Base-by-base conservation (phyloP, 2,113 vertebrate genomes). In the Chrysochloris asiatica region DNA sequence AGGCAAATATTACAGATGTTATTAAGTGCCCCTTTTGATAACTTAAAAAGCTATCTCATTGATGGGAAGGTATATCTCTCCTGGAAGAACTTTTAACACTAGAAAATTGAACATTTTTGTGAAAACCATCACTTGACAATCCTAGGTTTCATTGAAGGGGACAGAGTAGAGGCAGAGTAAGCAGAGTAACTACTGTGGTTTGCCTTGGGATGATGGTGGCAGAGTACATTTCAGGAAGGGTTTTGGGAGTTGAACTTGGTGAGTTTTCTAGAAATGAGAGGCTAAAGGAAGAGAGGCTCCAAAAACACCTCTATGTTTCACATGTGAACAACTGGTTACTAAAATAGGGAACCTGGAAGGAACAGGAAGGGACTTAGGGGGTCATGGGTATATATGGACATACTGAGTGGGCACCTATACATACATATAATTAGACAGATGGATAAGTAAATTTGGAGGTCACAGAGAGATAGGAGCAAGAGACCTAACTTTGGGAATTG, bases 361-460 rank as follows among this genome's bases (percentile, higher is more conserved):
- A 4, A 52, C 1, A 36, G 26, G 17, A 0, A 33, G 8, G 48
- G 14, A 3, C 2, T 1, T 45, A 36, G 22, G 17, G 33, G 6
- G 67, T 30, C 9, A 11, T 2, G 26, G 7, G 6, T 5, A 11
- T 8, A 4, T 41, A 12, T 11, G 8, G 17, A 21, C 4, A 3
- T 1, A 50, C 48, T 52, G 24, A 36, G 30, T 16, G 52, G 69
- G 33, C 13, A 19, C 36, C 28, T 22, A 26, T 2, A 0, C 28
- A 1, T 3, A 10, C 19, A 7, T 1, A 2, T 21, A 86, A 56
- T 16, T 1, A 56, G 28, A 45, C 3, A 45, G 72, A 43, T 14
- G 11, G 36, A 12, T 3, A 30, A 33, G n/a, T 6, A 45, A 59
- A 59, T 10, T 17, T 79, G 43, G 38, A 43, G 43, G 76, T 72